Conservation (phyloP, 2,797 vertebrate species). For the Gobio occitaniae region DNA sequence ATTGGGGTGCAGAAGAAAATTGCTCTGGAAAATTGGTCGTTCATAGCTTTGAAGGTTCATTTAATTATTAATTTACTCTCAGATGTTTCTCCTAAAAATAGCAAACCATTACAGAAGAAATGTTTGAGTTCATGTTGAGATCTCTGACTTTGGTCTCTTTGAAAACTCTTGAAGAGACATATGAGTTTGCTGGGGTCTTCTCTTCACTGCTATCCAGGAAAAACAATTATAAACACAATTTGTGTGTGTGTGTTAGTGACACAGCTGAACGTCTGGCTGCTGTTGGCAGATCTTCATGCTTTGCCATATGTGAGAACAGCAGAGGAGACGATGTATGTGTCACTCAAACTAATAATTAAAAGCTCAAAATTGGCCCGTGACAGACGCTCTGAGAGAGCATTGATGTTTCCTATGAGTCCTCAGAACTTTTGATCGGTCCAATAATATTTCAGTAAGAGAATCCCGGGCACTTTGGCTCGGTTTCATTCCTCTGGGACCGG, state of each 20-base stretch:
- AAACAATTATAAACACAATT: not conserved
- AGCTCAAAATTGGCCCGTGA: not conserved
- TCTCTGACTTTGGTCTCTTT: not conserved
- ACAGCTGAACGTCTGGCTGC: not conserved
- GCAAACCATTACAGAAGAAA: not conserved
- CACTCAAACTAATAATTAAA: not conserved
- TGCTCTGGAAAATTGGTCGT: not conserved
- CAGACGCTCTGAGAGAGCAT: not conserved
- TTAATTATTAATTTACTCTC: not conserved
- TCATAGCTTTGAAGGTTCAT: not conserved
- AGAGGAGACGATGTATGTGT: not conserved
- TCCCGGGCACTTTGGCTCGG: too few relatives aligned
- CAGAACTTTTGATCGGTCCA: not conserved
- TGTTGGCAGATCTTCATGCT: not conserved
- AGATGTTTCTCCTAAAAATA: not conserved
- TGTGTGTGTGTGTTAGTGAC: not conserved
- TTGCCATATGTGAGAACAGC: slow-evolving; percentile 6
- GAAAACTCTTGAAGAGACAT: not conserved
- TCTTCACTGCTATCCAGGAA: not conserved
- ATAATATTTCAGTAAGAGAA: too few relatives aligned
- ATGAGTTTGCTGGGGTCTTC: not conserved
- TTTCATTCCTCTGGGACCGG: too few relatives aligned
- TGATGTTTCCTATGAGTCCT: not conserved
- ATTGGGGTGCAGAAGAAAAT: not conserved
- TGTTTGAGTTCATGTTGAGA: not conserved